Evolutionary conservation across 2,888 invertebrate genomes (phyloP), one percentile per base, ranked within the genome.

Genomic region (Alcis repandata): DNA sequence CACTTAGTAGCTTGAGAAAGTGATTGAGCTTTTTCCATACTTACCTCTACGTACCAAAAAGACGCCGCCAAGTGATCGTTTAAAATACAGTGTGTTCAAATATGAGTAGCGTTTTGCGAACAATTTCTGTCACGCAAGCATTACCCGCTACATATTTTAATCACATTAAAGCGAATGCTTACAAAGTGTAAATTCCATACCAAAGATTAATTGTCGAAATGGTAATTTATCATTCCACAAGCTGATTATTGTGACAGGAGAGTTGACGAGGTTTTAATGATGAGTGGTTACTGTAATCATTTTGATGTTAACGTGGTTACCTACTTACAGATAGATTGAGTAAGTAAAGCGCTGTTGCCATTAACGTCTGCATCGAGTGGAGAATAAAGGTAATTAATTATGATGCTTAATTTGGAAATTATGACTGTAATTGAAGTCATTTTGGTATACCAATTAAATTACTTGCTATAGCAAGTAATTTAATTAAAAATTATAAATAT

Each of bases 221-320:
- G 36, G 63, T 59, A 59, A 64, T 64, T 64, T 51, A 64, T 64
- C 64, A 64, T 19, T 27, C 54, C 49, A 32, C 52, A 59, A 54
- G 27, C 54, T 48, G 59, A 48, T 64, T 59, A 59, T 54, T 59
- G 59, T 64, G 54, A 53, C 59, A 59, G 49, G 41, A 41, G 57
- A 57, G 54, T 36, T 64, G 64, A 64, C 56, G 64, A 64, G 64
- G 43, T 59, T 64, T 64, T 64, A 64, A 64, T 59, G 64, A 56
- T 38, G 49, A 64, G 59, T 46, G 59, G 63, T 59, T 49, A 64
- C 49, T 17, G 54, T 59, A 54, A 59, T 59, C 59, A 56, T 56
- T 56, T 38, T 49, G 59, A 43, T 51, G 59, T 59, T 64, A 51
- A 64, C 64, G 54, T 59, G 43, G 43, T 64, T 56, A 48, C n/a